phyloP scores from a whole-genome alignment of 2,113 vertebrate genomes.

The Xenopus borealis region DNA sequence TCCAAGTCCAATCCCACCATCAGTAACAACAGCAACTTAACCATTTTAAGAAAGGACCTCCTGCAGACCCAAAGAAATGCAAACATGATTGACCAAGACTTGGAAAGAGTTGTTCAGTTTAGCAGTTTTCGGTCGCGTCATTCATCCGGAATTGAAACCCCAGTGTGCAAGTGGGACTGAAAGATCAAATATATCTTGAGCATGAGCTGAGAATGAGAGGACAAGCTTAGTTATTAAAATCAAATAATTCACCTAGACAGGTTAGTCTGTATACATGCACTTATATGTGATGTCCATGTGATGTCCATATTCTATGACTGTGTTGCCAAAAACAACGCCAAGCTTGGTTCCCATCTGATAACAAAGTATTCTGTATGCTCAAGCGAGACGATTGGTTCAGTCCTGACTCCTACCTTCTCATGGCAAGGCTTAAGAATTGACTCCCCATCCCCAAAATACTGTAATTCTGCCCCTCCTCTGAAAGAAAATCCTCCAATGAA shows the following conservation, averaged over 20 bases:
- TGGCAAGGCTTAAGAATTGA: too few relatives aligned
- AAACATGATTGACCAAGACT: not conserved
- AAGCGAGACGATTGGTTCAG: too few relatives aligned
- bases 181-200: conserved; percentile 30
- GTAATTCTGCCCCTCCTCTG: too few relatives aligned
- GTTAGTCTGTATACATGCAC: too few relatives aligned
- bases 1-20: conserved; percentile 63
- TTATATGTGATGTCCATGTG: too few relatives aligned
- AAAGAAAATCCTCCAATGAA: too few relatives aligned
- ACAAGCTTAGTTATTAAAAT: conserved; percentile 38
- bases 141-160: conserved; percentile 43
- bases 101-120: not conserved
- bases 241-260: conserved; percentile 39
- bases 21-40: conserved; percentile 61
- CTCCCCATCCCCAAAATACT: too few relatives aligned
- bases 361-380: too few relatives aligned
- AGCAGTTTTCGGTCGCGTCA: not conserved
- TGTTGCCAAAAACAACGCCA: too few relatives aligned
- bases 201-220: conserved; percentile 49
- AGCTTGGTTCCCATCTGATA: too few relatives aligned
- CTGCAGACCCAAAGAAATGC: conserved; percentile 57
- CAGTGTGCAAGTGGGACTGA: conserved; percentile 37
- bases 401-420: too few relatives aligned
- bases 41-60: conserved; percentile 78
- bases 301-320: too few relatives aligned